phyloP scores from a whole-genome alignment of 2,113 vertebrate genomes.

The Ceuthmochares aereus region DNA sequence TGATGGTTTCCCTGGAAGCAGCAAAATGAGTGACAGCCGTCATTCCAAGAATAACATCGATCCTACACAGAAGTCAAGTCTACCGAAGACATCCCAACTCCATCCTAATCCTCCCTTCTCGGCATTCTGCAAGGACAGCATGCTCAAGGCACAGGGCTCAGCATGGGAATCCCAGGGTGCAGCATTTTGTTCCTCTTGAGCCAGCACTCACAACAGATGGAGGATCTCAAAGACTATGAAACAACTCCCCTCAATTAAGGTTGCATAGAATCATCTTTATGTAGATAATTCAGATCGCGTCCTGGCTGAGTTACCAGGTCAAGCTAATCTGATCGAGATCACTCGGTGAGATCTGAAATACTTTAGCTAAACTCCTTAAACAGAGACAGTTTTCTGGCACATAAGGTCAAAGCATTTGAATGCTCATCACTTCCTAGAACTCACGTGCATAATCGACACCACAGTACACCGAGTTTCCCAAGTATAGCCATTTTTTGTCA shows the following conservation, averaged over 20 bases:
- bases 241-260: background rate
- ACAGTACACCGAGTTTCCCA: background rate
- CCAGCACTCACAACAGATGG: background rate
- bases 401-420: background rate
- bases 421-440: background rate
- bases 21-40: background rate
- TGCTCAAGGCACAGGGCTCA: background rate
- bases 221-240: background rate
- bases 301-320: background rate
- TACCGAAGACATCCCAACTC: background rate
- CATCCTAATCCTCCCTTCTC: background rate
- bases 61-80: background rate
- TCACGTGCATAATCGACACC: background rate
- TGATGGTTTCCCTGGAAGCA: background rate
- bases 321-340: background rate
- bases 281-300: background rate
- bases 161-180: background rate
- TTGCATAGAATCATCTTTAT: background rate
- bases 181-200: background rate
- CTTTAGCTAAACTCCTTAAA: background rate
- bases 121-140: background rate
- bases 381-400: background rate
- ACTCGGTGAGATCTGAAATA: background rate
- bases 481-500: background rate
- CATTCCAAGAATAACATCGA: background rate